Base-by-base conservation (phyloP, 1,140 invertebrate species). In the Oedothorax gibbosus region DNA sequence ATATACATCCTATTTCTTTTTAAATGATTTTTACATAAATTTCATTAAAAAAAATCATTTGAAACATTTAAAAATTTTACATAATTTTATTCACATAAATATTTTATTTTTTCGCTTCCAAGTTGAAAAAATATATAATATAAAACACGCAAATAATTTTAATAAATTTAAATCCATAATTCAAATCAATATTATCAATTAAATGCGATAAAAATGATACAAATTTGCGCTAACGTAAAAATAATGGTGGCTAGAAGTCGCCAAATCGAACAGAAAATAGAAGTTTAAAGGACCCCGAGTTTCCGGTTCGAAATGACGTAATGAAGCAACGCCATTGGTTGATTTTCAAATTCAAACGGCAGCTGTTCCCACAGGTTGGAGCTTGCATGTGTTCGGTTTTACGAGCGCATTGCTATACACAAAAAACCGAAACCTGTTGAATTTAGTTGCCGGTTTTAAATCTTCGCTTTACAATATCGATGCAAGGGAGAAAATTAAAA, bases 331-430 rank as follows among this genome's bases (percentile, higher is more conserved):
- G 71, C 15, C 8, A 56, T 14, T 3, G 12, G n/a, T 5, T 69
- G 14, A 75, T 76, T 75, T 84, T 84, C 72, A 68, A 66, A 66
- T 84, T 84, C 81, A 76, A 81, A 84, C 18, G 66, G 62, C 81
- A 75, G 81, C 35, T 75, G 60, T 15, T 73, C 54, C 66, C 20
- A 20, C 81, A 84, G 66, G 81, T 84, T 84, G n/a, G 5, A n/a
- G 71, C 81, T 53, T 76, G 78, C 56, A 66, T 71, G 53, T 68
- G 20, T 50, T 35, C 56, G 21, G 50, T 50, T 77, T 77, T 77
- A 77, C 57, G 35, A 64, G 60, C 75, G 60, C 75, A 77, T 65
- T 49, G 21, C 75, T 53, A 2, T 50, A 64, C 60, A 35, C 6
- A 21, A 77, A 75, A 77, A 77, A 77, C 75, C 51, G 75, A 65